A percentile compares a stretch with the other conserved stretches of the same genome.
phyloP scores from a whole-genome alignment of 2,888 invertebrate species.

The Erannis defoliaria region DNA sequence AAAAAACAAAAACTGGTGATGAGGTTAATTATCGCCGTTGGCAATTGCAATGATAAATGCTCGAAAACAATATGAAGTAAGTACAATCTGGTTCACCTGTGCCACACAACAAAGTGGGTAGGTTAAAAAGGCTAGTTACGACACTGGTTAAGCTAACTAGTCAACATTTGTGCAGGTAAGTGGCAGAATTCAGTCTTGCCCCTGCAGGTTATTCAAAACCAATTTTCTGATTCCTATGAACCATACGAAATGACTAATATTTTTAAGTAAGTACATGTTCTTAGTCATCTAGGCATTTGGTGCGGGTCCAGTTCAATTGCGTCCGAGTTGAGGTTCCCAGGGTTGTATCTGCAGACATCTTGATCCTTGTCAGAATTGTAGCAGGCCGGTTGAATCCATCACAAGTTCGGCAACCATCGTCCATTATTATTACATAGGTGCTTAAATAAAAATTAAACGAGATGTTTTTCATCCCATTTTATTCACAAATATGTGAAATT shows the following conservation, averaged over 20 bases:
- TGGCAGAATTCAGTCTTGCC: too few species aligned
- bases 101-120: too few species aligned
- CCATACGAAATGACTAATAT: background rate
- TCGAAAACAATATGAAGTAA: too few species aligned
- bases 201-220: too few species aligned
- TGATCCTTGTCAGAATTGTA: background rate
- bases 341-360: background rate
- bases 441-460: constrained; percentile 38
- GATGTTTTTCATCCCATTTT: constrained; percentile 29
- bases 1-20: too few species aligned
- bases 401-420: background rate
- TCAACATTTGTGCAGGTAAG: too few species aligned
- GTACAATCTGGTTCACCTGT: too few species aligned
- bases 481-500: constrained; percentile 28
- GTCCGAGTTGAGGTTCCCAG: constrained; percentile 1
- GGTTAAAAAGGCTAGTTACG: too few species aligned
- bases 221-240: too few species aligned
- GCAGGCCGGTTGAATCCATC: background rate
- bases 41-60: too few species aligned
- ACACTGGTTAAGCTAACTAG: too few species aligned
- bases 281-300: background rate
- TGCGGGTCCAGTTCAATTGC: background rate
- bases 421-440: background rate
- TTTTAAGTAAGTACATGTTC: background rate
- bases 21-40: too few species aligned